A percentile compares a stretch with the other conserved stretches of the same genome.
Evolutionary conservation across 1,140 invertebrate genomes (phyloP).

Genomic region (Pteromalus puparum): DNA sequence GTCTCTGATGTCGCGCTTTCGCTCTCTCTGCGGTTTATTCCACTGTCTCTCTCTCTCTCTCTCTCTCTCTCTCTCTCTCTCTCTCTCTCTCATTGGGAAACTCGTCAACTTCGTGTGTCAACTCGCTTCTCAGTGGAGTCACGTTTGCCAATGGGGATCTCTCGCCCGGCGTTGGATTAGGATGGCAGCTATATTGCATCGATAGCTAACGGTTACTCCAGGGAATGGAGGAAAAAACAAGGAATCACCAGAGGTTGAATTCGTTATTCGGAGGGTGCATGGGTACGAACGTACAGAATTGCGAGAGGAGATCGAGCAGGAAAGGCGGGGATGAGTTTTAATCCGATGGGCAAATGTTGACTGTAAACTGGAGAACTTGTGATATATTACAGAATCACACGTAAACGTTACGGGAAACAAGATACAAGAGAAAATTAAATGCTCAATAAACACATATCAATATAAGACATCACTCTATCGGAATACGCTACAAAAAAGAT

Average conservation of each 20-base stretch:
- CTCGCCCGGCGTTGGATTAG: slow-evolving; percentile 15
- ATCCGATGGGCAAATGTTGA: not conserved
- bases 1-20: not conserved
- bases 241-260: not conserved
- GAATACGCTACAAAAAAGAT: no score
- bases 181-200: not conserved
- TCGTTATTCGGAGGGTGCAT: not conserved
- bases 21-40: slow-evolving; percentile 26
- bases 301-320: no score
- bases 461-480: no score
- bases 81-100: slow-evolving; percentile 56
- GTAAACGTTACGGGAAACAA: no score
- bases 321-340: not conserved
- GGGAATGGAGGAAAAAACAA: not conserved
- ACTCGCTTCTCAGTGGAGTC: slow-evolving; percentile 53
- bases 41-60: slow-evolving; percentile 39
- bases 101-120: slow-evolving; percentile 63
- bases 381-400: no score
- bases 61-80: slow-evolving; percentile 43
- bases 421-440: no score
- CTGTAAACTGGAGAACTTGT: not conserved
- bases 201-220: no score
- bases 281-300: not conserved
- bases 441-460: no score
- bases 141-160: slow-evolving; percentile 23